Conservation (phyloP, 1,140 invertebrate species). For the Drosophila arawakana region DNA sequence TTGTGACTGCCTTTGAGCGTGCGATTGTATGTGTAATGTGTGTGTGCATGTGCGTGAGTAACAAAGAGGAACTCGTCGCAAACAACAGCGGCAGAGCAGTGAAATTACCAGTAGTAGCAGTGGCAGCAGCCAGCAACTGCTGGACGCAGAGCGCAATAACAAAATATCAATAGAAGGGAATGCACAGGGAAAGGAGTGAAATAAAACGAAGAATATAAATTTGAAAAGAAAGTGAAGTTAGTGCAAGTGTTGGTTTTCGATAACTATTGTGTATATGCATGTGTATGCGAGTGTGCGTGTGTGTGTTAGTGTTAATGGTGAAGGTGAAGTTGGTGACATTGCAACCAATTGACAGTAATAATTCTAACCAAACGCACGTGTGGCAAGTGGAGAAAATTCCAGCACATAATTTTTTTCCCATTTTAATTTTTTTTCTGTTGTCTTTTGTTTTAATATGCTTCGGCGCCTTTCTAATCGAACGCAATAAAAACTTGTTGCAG, state of each 20-base stretch:
- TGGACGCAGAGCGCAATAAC: constrained; percentile 26
- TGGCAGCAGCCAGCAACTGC: constrained; percentile 32
- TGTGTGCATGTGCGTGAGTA: constrained; percentile 29
- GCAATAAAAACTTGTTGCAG: constrained; percentile 55
- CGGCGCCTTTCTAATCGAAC: constrained; percentile 37
- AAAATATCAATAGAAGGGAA: constrained; percentile 52
- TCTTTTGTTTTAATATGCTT: neutral
- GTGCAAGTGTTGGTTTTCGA: constrained; percentile 23
- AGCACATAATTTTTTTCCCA: constrained; percentile 3
- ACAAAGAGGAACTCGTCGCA: constrained; percentile 47
- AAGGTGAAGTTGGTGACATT: constrained; percentile 10
- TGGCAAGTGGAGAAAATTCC: neutral
- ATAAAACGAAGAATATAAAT: constrained; percentile 61
- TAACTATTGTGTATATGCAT: constrained; percentile 6
- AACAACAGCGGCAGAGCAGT: constrained; percentile 21
- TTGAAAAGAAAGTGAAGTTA: constrained; percentile 74
- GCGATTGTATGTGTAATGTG: neutral
- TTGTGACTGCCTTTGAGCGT: constrained; percentile 11
- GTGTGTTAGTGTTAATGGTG: no score
- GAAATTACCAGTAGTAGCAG: constrained; percentile 28
- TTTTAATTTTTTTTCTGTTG: constrained; percentile 9
- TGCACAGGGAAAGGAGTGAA: constrained; percentile 55
- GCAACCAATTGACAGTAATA: constrained; percentile 15
- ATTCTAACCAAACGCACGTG: constrained; percentile 18
- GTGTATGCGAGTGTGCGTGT: constrained; percentile 8